These are phyloP conservation scores for Anoplius nigerrimus DNA, from an alignment of 2,888 invertebrate genomes.

Conservation along the genomic window DNA sequence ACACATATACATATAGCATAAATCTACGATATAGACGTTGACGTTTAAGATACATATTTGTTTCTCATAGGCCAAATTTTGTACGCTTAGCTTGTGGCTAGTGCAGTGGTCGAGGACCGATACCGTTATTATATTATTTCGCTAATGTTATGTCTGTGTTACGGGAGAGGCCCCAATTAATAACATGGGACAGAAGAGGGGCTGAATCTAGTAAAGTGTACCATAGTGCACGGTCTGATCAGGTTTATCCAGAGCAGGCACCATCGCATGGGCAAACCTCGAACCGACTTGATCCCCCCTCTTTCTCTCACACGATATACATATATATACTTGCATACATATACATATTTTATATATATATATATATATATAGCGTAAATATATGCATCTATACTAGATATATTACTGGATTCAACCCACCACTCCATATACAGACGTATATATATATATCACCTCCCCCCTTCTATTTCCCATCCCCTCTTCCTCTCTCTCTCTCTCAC, in stretches of 20 bases:
- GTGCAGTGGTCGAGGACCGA: constrained; percentile 49
- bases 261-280: constrained; percentile 39
- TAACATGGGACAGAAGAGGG: constrained; percentile 40
- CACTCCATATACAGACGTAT: too few relatives aligned
- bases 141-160: constrained; percentile 65
- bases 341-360: background rate
- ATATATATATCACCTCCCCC: too few relatives aligned
- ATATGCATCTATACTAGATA: background rate
- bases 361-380: background rate
- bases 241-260: constrained; percentile 34
- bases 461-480: too few relatives aligned
- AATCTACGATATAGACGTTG: too few relatives aligned
- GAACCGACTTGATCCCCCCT: constrained; percentile 31
- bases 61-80: constrained; percentile 34
- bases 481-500: too few relatives aligned
- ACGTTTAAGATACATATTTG: too few relatives aligned
- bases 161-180: constrained; percentile 53
- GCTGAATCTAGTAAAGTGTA: background rate
- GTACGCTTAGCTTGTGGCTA: constrained; percentile 23
- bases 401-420: too few relatives aligned
- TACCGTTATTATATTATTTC: constrained; percentile 65
- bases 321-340: background rate
- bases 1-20: too few relatives aligned
- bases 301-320: too few relatives aligned
- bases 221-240: constrained; percentile 32